These are phyloP conservation scores for Eremophila alpestris DNA, from an alignment of 2,797 vertebrate genomes.

Conservation along the genomic window DNA sequence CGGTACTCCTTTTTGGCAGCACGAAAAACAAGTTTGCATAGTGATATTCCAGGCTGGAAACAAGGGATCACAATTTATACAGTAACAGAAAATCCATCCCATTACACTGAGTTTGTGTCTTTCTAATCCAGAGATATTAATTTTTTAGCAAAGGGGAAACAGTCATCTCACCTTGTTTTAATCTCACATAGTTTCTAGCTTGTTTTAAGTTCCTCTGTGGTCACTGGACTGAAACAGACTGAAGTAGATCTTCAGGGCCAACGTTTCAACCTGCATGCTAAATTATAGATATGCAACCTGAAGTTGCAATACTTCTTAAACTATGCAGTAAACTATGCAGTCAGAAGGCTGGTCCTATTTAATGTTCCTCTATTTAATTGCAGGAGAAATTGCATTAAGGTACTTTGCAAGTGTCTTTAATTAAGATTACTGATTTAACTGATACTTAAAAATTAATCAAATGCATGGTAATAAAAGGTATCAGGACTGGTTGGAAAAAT, in stretches of 20 bases:
- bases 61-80: neutral
- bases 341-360: neutral
- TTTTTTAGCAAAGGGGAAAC: neutral
- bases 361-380: neutral
- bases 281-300: neutral
- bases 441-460: neutral
- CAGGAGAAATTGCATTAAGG: neutral
- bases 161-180: neutral
- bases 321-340: neutral
- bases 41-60: neutral
- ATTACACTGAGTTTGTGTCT: neutral
- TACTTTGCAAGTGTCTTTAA: neutral
- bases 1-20: neutral
- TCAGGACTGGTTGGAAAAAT: neutral
- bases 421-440: neutral
- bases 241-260: neutral
- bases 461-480: neutral
- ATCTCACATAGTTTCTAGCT: neutral
- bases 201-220: neutral
- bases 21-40: neutral
- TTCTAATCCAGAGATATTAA: neutral
- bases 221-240: neutral
- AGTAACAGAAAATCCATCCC: neutral
- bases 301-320: neutral
- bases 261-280: neutral